Base-by-base conservation (phyloP, 2,113 vertebrate species). In the Cisticola juncidis region DNA sequence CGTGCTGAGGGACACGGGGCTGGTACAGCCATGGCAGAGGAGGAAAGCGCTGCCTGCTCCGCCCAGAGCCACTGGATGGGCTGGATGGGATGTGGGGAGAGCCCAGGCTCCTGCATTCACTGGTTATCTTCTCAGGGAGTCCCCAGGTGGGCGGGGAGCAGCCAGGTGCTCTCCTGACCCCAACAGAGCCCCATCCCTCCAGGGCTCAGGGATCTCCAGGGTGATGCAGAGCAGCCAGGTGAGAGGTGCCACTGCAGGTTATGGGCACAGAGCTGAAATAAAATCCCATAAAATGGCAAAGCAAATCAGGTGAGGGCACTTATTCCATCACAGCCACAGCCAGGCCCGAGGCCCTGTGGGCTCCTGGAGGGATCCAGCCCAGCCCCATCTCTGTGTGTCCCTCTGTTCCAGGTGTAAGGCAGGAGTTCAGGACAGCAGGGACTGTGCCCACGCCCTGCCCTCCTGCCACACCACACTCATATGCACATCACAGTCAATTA, bases 401-500 rank as follows among this genome's bases (percentile, higher is more conserved):
- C 12, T 53, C 23, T 23, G 79, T 16, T 3, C 16, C 47, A 71
- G 74, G 68, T 53, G 38, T 7, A 11, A 5, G 57, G 42, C 29
- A 44, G 86, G 74, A 26, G 7, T 24, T 19, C 17, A 5, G 51
- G 20, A 2, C 88, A 17, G 51, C 38, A 0, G 78, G 72, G 21
- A 16, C 76, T 56, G 19, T 51, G 70, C 89, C 79, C 53, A 5
- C 1, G 4, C n/a, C 77, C 77, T 81, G 5, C 50, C 53, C n/a
- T 40, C 53, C 65, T 40, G 36, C 58, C 23, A 18, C 90, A 83
- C 96, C 92, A 45, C 61, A 22, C 86, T 96, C 95, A 97, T 98
- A 98, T 98, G 98, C 98, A 98, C 95, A 97, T 95, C 97, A 98
- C 98, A 97, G 98, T 98, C 98, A 99, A 99, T 99, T 99, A 99